Percentiles rank a stretch among this genome's conserved stretches.
Evolutionary conservation across 2,113 vertebrate genomes (phyloP).

Genomic region (Tetrax tetrax): DNA sequence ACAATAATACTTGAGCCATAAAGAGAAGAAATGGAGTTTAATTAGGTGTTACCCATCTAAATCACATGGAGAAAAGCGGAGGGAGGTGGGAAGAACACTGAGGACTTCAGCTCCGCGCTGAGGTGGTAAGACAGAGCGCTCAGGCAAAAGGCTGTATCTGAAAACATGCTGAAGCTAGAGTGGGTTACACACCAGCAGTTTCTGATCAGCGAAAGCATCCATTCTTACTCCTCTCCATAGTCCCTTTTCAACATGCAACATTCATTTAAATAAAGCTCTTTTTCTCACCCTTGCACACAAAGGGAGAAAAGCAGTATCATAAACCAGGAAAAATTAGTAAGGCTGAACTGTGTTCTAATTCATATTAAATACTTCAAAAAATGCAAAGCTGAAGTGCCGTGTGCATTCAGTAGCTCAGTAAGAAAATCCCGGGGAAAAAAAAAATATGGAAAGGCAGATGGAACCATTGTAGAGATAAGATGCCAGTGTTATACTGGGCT

Average conservation of each 20-base stretch:
- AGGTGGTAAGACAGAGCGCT: neutral
- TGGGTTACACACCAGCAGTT: neutral
- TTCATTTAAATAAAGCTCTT: neutral
- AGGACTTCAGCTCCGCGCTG: neutral
- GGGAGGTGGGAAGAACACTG: constrained; percentile 6
- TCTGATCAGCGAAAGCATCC: neutral
- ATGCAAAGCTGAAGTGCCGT: neutral
- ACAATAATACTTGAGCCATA: constrained; percentile 74
- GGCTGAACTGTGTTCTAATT: neutral
- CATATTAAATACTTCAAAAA: neutral
- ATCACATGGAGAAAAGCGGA: constrained; percentile 38
- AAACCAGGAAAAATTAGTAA: neutral
- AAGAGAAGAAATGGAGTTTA: constrained; percentile 75
- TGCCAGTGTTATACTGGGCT: neutral
- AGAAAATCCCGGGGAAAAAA: neutral
- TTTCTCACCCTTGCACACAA: neutral
- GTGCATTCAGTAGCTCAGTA: neutral
- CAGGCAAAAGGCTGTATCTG: neutral
- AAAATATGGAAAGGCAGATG: neutral
- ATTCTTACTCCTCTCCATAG: neutral
- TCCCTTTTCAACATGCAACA: neutral
- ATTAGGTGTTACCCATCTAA: constrained; percentile 77
- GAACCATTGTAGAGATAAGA: neutral
- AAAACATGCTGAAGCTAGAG: neutral
- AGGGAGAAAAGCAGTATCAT: neutral